phyloP scores from a whole-genome alignment of 2,888 invertebrate genomes.

The Athetis lepigone region DNA sequence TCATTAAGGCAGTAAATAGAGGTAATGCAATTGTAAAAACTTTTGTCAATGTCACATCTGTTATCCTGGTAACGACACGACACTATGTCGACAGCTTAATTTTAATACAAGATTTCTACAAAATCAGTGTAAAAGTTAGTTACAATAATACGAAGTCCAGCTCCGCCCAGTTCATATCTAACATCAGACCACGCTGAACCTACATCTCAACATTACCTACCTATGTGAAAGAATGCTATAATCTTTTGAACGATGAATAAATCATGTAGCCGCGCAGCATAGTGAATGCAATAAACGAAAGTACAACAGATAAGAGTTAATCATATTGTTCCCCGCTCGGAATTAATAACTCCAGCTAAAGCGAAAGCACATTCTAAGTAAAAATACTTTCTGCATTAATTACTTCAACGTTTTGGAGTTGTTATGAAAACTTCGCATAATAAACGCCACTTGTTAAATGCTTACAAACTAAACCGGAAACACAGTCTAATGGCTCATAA shows the following conservation, averaged over 20 bases:
- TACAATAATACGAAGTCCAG: conserved; percentile 73
- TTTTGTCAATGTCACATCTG: conserved; percentile 10
- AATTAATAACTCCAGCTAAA: conserved; percentile 50
- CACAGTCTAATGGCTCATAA: conserved; percentile 48
- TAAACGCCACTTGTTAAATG: conserved; percentile 36
- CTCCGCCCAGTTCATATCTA: conserved; percentile 66
- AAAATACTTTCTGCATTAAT: conserved; percentile 40
- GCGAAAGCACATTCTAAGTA: conserved; percentile 55
- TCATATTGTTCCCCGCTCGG: conserved; percentile 49
- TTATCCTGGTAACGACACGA: conserved; percentile 34
- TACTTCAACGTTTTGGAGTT: conserved; percentile 26
- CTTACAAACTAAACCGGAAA: conserved; percentile 63
- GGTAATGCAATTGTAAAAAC: conserved; percentile 28
- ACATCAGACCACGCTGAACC: conserved; percentile 6
- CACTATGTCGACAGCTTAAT: conserved; percentile 41
- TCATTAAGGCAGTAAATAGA: conserved; percentile 29
- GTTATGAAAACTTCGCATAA: conserved; percentile 46
- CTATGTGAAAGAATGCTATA: conserved; percentile 71
- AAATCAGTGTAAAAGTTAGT: conserved; percentile 45
- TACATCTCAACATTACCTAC: conserved; percentile 50
- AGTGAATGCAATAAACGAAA: conserved; percentile 75
- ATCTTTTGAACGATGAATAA: conserved; percentile 69
- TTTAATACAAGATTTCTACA: conserved; percentile 35
- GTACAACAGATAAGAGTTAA: conserved; percentile 64
- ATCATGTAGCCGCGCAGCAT: conserved; percentile 67